These are phyloP conservation scores for Heliconius hermathena DNA, from an alignment of 1,140 invertebrate genomes.

Conservation along the genomic window DNA sequence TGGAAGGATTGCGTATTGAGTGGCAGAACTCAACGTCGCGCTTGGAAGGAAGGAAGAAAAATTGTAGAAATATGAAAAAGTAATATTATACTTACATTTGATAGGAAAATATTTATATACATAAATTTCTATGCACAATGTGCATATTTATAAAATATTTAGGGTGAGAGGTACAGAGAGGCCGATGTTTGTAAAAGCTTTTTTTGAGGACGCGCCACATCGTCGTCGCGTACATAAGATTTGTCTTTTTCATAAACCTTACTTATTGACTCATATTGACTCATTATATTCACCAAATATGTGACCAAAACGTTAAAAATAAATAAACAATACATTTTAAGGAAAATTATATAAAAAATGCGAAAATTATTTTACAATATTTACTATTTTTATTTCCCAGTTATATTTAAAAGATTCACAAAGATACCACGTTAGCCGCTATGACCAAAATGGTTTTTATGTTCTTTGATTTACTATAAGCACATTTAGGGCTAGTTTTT, in stretches of 20 bases:
- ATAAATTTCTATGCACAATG: not conserved
- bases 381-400: no score
- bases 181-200: not conserved
- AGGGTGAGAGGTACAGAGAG: not conserved
- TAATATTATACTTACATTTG: not conserved
- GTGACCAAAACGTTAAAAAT: not conserved
- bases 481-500: no score
- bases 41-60: no score
- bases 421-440: no score
- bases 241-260: not conserved
- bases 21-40: no score
- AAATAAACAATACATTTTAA: not conserved
- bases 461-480: no score
- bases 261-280: not conserved
- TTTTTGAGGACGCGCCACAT: not conserved
- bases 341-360: not conserved
- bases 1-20: no score
- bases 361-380: no score
- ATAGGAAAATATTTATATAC: not conserved
- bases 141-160: not conserved
- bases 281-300: not conserved
- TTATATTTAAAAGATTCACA: no score
- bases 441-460: no score
- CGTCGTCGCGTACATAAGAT: not conserved
- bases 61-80: not conserved